Evolutionary conservation across 2,888 invertebrate genomes (phyloP).

Genomic region (Noctua janthina): DNA sequence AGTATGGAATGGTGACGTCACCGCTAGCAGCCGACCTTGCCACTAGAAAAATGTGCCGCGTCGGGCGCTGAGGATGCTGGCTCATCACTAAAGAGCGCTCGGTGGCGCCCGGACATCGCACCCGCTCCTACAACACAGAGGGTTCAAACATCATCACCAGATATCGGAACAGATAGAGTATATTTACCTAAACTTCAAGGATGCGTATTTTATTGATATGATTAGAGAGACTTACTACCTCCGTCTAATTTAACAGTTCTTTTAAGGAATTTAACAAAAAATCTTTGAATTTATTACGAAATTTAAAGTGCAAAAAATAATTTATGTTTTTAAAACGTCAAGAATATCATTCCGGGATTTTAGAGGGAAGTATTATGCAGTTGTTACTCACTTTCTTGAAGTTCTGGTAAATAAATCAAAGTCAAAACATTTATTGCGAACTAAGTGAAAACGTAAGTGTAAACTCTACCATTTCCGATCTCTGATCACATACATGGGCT

Average conservation of each 20-base stretch:
- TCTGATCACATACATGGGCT: not conserved
- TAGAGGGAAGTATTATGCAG: not conserved
- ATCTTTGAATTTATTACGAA: not conserved
- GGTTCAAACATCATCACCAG: conserved; percentile 18
- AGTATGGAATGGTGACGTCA: conserved; percentile 87
- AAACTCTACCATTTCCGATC: not conserved
- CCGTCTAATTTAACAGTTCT: not conserved
- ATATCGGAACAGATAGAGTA: not conserved
- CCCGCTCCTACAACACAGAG: conserved; percentile 69
- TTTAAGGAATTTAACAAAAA: not conserved
- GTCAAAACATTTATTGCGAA: no score
- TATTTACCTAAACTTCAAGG: not conserved
- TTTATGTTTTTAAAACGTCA: not conserved
- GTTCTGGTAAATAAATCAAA: not conserved
- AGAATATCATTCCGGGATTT: not conserved
- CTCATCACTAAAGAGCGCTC: conserved; percentile 81
- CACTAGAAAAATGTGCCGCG: conserved; percentile 91
- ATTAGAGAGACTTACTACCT: not conserved
- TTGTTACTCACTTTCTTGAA: not conserved
- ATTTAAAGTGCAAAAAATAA: not conserved
- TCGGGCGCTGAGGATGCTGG: conserved; percentile 83
- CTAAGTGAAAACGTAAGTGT: no score
- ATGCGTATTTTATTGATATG: not conserved
- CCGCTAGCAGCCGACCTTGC: conserved; percentile 87
- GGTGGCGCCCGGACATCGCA: conserved; percentile 74